A percentile compares a stretch with the other conserved stretches of the same genome.
Conservation (phyloP, 2,797 vertebrate species). For the Pseudochaenichthys georgianus region DNA sequence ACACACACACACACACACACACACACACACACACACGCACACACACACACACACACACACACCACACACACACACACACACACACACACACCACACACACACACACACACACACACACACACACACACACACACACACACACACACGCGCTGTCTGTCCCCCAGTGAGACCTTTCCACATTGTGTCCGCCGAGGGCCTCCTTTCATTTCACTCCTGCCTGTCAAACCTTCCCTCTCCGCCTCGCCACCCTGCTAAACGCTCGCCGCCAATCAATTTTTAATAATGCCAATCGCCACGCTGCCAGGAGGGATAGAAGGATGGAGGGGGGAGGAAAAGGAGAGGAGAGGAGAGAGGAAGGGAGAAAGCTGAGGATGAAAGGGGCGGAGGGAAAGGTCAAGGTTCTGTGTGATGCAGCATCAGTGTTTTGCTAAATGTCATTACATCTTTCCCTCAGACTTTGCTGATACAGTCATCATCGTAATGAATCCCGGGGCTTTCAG, state of each 20-base stretch:
- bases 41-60: conserved; percentile 16
- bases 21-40: conserved; percentile 18
- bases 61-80: background rate
- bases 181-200: conserved; percentile 68
- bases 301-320: conserved; percentile 65
- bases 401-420: conserved; percentile 70
- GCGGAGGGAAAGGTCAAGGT: conserved; percentile 68
- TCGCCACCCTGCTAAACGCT: conserved; percentile 81
- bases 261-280: conserved; percentile 88
- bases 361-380: too few species aligned
- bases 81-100: background rate
- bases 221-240: conserved; percentile 88
- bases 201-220: conserved; percentile 96
- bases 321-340: background rate
- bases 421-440: conserved; percentile 78
- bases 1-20: conserved; percentile 1
- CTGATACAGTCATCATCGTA: conserved; percentile 66
- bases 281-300: conserved; percentile 86
- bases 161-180: conserved; percentile 74
- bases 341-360: background rate
- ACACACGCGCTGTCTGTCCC: conserved; percentile 35
- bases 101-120: conserved; percentile 5
- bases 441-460: conserved; percentile 64
- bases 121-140: conserved; percentile 19
- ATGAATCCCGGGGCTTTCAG: conserved; percentile 57